Evolutionary conservation across 35 echinoderm and acorn worm species (phyloP), one percentile per base, ranked within the genome.

Genomic region (Apostichopus japonicus): DNA sequence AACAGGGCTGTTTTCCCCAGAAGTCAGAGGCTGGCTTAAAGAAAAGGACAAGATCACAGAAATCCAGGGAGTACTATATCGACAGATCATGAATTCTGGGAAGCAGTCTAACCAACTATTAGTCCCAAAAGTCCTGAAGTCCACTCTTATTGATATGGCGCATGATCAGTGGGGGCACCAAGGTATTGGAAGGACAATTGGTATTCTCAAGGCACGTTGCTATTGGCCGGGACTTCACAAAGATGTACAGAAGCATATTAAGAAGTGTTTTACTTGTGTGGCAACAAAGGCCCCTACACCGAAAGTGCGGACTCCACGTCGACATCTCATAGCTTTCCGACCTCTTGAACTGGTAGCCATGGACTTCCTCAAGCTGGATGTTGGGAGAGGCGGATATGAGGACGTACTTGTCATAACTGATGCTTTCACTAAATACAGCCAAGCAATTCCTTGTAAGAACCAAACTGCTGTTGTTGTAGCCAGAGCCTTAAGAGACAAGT

Each of bases 121-220:
- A 24, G 75, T 92, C 21, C 90, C 90, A 10, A 25, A 27, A 3
- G 13, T 16, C 4, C 44, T 92, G 10, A 44, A 55, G 6, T 7
- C 15, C 22, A 55, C 4, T 5, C 15, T 92, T 2, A 14, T 92
- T 4, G 16, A 79, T 4, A 58, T 25, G 15, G 23, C 53, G 56
- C 90, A 92, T 62, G 90, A 92, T 59, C 13, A 80, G 5, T 79
- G 75, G 73, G 77, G 90, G 6, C 90, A 92, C 53, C 90, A 92
- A 54, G 90, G 90, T 0, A 27, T 92, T 25, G 56, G 27, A 21
- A 24, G 90, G 9, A 92, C 90, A n/a, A 2, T 79, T 19, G n/a
- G 6, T 0, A 53, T 92, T 4, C 10, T 92, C 4, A 79, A 24
- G 56, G 23, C 77, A n/a, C 51, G 90, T 2, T 92, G 90, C 57